Conservation (phyloP, 2,888 invertebrate species). For the Athalia cordata region DNA sequence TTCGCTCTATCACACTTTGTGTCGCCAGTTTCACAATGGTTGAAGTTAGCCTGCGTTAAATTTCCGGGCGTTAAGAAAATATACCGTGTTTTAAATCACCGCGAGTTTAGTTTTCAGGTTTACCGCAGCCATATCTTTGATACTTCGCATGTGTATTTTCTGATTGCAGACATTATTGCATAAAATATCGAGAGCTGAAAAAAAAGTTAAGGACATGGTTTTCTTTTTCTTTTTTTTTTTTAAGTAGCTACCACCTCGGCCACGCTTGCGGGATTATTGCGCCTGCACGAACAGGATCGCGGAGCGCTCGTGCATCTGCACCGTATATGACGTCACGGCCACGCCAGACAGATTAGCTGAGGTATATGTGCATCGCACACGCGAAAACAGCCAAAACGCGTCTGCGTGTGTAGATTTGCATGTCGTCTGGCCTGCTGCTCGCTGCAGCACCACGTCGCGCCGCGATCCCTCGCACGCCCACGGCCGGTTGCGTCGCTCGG, state of each 20-base stretch:
- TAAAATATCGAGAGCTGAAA: too few relatives aligned
- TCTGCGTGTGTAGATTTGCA: constrained; percentile 64
- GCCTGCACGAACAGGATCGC: not conserved
- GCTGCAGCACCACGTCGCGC: too few relatives aligned
- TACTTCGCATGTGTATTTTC: not conserved
- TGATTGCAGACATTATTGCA: too few relatives aligned
- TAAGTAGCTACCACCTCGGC: not conserved
- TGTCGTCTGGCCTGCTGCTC: constrained; percentile 62
- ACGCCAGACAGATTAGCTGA: constrained; percentile 70
- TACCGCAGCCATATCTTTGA: not conserved
- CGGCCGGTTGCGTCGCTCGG: not conserved
- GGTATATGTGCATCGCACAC: constrained; percentile 49
- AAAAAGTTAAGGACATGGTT: not conserved
- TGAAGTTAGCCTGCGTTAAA: constrained; percentile 15
- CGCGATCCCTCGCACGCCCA: constrained; percentile 23
- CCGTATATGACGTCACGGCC: constrained; percentile 67
- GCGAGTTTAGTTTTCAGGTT: not conserved
- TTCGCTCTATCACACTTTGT: constrained; percentile 9
- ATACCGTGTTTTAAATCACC: not conserved
- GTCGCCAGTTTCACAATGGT: constrained; percentile 7
- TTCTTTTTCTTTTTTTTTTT: not conserved
- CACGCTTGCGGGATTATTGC: constrained; percentile 5
- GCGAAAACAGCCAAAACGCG: not conserved
- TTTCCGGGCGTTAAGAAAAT: constrained; percentile 21
- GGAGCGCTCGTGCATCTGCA: constrained; percentile 53